Conservation (phyloP, 2,113 vertebrate genomes). For the Oncorhynchus gorbuscha region DNA sequence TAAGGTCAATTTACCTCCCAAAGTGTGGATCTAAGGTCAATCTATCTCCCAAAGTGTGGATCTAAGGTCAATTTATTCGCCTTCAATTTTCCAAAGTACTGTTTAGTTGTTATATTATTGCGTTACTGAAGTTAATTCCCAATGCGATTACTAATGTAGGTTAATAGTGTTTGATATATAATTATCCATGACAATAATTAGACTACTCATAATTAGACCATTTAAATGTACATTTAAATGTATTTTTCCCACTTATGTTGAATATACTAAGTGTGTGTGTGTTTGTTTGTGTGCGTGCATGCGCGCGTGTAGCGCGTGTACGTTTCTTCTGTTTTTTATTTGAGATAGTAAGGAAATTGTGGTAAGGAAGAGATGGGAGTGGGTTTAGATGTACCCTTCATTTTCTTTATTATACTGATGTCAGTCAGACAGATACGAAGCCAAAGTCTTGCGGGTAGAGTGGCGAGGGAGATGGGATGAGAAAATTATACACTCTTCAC, state of each 20-base stretch:
- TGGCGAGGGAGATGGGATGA: constrained; percentile 14
- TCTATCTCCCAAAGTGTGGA: background rate
- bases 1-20: background rate
- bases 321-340: constrained; percentile 21
- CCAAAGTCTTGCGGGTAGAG: constrained; percentile 10
- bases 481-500: constrained; percentile 17
- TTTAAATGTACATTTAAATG: too few relatives aligned
- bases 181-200: too few relatives aligned
- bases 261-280: too few relatives aligned
- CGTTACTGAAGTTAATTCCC: too few relatives aligned
- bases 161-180: too few relatives aligned
- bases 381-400: constrained; percentile 39
- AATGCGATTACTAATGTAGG: too few relatives aligned
- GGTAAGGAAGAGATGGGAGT: constrained; percentile 29
- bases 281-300: too few relatives aligned
- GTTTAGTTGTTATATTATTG: background rate
- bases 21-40: background rate
- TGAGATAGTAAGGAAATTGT: constrained; percentile 40
- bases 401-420: constrained; percentile 30
- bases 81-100: background rate
- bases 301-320: too few relatives aligned
- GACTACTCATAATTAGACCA: too few relatives aligned
- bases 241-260: too few relatives aligned
- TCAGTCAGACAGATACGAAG: constrained; percentile 6
- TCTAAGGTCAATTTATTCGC: background rate